phyloP scores from a whole-genome alignment of 2,888 invertebrate genomes.

The Philereme vetulata region DNA sequence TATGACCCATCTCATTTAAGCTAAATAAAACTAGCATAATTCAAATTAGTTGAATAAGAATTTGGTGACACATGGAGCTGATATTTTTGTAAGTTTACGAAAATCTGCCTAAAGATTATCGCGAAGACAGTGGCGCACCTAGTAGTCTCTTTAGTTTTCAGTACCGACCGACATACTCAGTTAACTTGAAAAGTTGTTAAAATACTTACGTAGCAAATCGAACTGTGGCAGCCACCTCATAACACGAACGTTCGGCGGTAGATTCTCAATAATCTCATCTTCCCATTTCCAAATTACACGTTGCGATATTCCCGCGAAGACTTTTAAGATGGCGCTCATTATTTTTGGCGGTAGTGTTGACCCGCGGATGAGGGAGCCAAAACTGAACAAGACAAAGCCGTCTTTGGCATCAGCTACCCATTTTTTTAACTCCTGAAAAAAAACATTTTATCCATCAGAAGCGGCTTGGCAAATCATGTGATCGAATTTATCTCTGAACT shows the following conservation, averaged over 20 bases:
- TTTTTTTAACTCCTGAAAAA: slow-evolving; percentile 72
- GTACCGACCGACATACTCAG: too few relatives aligned
- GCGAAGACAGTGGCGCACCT: too few relatives aligned
- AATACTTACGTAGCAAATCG: slow-evolving; percentile 85
- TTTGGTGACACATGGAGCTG: too few relatives aligned
- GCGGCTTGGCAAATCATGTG: too few relatives aligned
- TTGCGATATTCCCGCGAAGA: slow-evolving; percentile 84
- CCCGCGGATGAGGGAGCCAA: slow-evolving; percentile 88
- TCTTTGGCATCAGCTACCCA: slow-evolving; percentile 84
- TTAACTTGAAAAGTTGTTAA: background rate
- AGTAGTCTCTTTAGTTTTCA: too few relatives aligned
- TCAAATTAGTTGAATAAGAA: too few relatives aligned
- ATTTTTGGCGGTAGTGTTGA: slow-evolving; percentile 84
- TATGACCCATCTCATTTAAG: too few relatives aligned
- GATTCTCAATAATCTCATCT: slow-evolving; percentile 71
- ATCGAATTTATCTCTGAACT: background rate
- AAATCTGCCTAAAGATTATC: too few relatives aligned
- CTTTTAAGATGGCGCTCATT: slow-evolving; percentile 80
- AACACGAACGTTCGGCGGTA: slow-evolving; percentile 84
- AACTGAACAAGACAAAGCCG: slow-evolving; percentile 88
- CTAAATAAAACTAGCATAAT: too few relatives aligned
- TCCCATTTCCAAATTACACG: slow-evolving; percentile 91
- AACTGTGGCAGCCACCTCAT: slow-evolving; percentile 87
- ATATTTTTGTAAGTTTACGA: too few relatives aligned
- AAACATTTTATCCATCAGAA: too few relatives aligned